phyloP scores from a whole-genome alignment of 2,888 invertebrate species.

The Caenorhabditis macrosperma region DNA sequence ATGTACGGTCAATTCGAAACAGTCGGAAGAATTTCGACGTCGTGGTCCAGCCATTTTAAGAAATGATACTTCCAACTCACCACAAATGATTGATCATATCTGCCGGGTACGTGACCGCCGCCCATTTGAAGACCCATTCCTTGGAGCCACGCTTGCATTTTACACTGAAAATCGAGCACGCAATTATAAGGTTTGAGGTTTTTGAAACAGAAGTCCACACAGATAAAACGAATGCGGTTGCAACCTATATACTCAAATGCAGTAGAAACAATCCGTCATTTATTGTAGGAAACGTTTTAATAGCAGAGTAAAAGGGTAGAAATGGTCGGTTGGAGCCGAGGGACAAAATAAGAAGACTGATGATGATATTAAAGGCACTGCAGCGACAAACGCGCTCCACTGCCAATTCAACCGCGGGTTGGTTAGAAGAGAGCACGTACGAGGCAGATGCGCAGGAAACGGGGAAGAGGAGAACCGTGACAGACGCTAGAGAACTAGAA shows the following conservation, averaged over 20 bases:
- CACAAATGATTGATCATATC: slow-evolving; percentile 43
- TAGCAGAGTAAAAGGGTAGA: background rate
- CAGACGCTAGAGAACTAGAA: slow-evolving; percentile 39
- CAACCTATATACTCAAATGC: background rate
- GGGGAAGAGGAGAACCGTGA: slow-evolving; percentile 29
- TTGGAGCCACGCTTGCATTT: slow-evolving; percentile 57
- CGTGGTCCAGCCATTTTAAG: too few species aligned
- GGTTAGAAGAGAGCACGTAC: background rate
- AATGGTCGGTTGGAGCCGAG: background rate
- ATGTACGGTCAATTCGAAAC: slow-evolving; percentile 12
- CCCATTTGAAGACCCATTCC: slow-evolving; percentile 12
- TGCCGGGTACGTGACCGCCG: slow-evolving; percentile 14
- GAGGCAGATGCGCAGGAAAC: slow-evolving; percentile 9
- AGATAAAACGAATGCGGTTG: background rate
- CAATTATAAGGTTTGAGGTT: background rate
- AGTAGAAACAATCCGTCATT: slow-evolving; percentile 12
- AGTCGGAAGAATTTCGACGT: background rate
- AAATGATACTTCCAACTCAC: slow-evolving; percentile 37
- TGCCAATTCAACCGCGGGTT: background rate
- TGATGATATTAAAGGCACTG: slow-evolving; percentile 40
- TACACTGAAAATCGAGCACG: background rate
- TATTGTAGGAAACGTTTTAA: slow-evolving; percentile 28
- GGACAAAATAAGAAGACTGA: slow-evolving; percentile 25
- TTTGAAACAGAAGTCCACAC: background rate
- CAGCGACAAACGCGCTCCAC: slow-evolving; percentile 38